Evolutionary conservation across 2,888 invertebrate genomes (phyloP).

Genomic region (Tachystola acroxantha): DNA sequence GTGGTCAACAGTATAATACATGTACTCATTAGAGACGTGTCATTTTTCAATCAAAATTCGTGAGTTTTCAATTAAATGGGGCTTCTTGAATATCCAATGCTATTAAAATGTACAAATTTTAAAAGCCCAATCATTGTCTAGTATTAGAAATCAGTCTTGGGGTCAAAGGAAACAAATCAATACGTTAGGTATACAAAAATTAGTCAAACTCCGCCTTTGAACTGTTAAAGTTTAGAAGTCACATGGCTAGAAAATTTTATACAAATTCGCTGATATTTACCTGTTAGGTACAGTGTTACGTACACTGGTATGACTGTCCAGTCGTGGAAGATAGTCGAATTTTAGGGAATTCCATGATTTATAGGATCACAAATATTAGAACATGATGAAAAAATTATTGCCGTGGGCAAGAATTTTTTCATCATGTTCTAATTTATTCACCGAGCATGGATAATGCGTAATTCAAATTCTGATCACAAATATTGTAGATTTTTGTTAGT

Average conservation of each 20-base stretch:
- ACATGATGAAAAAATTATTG: no score
- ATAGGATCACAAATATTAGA: constrained; percentile 3
- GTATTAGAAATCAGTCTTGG: constrained; percentile 66
- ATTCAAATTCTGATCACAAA: constrained; percentile 2
- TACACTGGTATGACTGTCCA: constrained; percentile 13
- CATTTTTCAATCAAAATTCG: constrained; percentile 11
- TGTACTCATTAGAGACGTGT: constrained; percentile 8
- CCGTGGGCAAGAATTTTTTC: no score
- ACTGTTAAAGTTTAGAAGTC: constrained; percentile 27
- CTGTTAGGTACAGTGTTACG: constrained; percentile 17
- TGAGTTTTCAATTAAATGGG: constrained; percentile 14
- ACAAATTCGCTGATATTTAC: constrained; percentile 20
- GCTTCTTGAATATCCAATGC: constrained; percentile 25
- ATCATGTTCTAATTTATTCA: no score
- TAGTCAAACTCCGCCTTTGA: constrained; percentile 31
- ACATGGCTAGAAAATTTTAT: constrained; percentile 20
- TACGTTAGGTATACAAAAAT: constrained; percentile 33
- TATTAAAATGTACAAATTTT: constrained; percentile 20
- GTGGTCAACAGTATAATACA: constrained; percentile 23
- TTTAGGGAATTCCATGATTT: constrained; percentile 45
- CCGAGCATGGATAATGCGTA: no score
- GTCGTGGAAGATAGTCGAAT: constrained; percentile 20
- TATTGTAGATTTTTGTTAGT: not conserved
- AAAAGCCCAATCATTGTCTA: constrained; percentile 48
- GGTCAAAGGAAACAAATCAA: constrained; percentile 60